Percentiles rank a stretch among this genome's conserved stretches.
Evolutionary conservation across 2,888 invertebrate genomes (phyloP).

Genomic region (Yponomeuta plumbellus): DNA sequence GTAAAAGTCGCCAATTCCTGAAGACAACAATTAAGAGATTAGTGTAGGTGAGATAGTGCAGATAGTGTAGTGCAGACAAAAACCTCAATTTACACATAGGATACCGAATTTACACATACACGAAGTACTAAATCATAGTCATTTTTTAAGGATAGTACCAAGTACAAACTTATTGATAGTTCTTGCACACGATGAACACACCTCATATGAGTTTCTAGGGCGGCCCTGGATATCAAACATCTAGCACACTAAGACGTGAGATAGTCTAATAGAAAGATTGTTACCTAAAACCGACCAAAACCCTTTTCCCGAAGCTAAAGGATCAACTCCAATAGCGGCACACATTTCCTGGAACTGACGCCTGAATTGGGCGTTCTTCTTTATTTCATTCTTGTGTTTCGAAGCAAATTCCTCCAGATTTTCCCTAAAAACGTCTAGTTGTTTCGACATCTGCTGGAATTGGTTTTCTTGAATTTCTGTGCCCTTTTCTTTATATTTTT

Average conservation of each 20-base stretch:
- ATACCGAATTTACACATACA: too few species aligned
- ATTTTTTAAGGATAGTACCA: too few species aligned
- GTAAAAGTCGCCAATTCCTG: constrained; percentile 99
- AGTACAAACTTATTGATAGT: too few species aligned
- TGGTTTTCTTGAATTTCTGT: constrained; percentile 94
- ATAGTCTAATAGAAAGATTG: constrained; percentile 6
- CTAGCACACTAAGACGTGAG: too few species aligned
- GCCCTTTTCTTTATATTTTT: constrained; percentile 94
- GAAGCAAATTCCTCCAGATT: constrained; percentile 97
- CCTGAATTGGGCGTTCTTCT: constrained; percentile 95
- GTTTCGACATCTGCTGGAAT: constrained; percentile 94
- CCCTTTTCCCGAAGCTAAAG: constrained; percentile 95
- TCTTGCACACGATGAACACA: too few species aligned
- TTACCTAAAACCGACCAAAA: constrained; percentile 96
- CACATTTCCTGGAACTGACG: constrained; percentile 99
- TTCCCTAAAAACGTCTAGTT: constrained; percentile 92
- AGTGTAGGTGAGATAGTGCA: too few species aligned
- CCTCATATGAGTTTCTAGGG: too few species aligned
- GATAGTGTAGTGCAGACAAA: too few species aligned
- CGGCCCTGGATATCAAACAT: too few species aligned
- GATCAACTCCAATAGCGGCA: constrained; percentile 98
- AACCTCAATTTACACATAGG: too few species aligned
- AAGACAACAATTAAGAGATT: constrained; percentile 22
- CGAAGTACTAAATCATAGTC: too few species aligned
- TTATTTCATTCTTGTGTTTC: constrained; percentile 96